Evolutionary conservation across 1,140 invertebrate species (phyloP), one percentile per base, ranked within the genome.

Genomic region (Philotrypesis tridentata): DNA sequence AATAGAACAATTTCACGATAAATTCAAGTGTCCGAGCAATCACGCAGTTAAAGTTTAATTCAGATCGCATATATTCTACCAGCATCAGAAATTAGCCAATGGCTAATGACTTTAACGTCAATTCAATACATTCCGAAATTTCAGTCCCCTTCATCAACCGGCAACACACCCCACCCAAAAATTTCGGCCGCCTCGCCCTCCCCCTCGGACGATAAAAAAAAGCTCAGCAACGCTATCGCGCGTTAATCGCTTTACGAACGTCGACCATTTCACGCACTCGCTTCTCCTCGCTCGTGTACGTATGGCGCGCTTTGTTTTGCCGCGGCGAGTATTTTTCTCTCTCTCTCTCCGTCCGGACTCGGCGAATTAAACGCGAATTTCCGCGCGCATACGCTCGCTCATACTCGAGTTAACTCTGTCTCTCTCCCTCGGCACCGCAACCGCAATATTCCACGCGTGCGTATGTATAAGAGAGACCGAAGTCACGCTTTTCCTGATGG

Each of bases 311-410:
- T 60, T 60, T 60, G 21, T 65, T 67, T 67, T 5, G 23, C n/a
- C n/a, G n/a, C n/a, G n/a, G n/a, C n/a, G n/a, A n/a, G n/a, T n/a
- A n/a, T n/a, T n/a, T n/a, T n/a, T n/a, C n/a, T 29, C 6, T 29
- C 55, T 17, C 11, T 25, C 12, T n/a, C 2, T 37, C 17, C 31
- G 4, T 37, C 21, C 11, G 27, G 25, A 29, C 37, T 4, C 65
- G 31, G 67, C 5, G 71, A 77, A 77, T 71, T 76, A 71, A 82
- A 82, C 67, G 80, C 48, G 65, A 70, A 70, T 82, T 77, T 43
- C 33, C 48, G 11, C 65, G 31, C 25, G 65, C 27, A 55, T 55
- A 55, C 48, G 48, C 48, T 55, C 48, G 21, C 48, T n/a, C 48
- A 55, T 55, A 68, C 48, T 71, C 37, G 14, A 60, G 67, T 79